Evolutionary conservation across 1,140 invertebrate species (phyloP).

Genomic region (Calephelis virginiensis): DNA sequence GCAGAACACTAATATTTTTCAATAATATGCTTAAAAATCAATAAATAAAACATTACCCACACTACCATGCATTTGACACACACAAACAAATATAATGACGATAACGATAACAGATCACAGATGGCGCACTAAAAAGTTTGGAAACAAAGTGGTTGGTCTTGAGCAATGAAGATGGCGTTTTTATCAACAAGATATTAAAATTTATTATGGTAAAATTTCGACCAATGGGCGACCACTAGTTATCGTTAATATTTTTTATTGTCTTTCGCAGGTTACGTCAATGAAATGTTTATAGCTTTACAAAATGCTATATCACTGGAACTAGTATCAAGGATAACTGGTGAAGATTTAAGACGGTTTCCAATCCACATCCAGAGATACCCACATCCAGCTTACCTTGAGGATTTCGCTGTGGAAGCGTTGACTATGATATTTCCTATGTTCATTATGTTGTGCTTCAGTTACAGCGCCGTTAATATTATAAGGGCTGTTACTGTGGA

Average conservation of each 20-base stretch:
- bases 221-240: no score
- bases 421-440: conserved; percentile 84
- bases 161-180: no score
- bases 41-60: no score
- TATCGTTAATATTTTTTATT: not conserved
- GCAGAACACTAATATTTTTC: no score
- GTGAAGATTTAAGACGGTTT: conserved; percentile 44
- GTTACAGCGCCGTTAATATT: conserved; percentile 89
- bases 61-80: no score
- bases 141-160: no score
- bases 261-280: conserved; percentile 80
- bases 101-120: no score
- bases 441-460: conserved; percentile 88
- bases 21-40: no score
- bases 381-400: conserved; percentile 86
- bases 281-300: conserved; percentile 84
- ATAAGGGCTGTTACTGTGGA: conserved; percentile 82
- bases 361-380: conserved; percentile 81
- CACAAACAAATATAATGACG: no score
- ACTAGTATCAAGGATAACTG: conserved; percentile 76
- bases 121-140: no score
- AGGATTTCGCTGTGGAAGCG: conserved; percentile 83
- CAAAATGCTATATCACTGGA: conserved; percentile 82
- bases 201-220: no score
- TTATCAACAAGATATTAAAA: no score